phyloP scores from a whole-genome alignment of 2,113 vertebrate species.

The Rhynchopsitta pachyrhyncha region DNA sequence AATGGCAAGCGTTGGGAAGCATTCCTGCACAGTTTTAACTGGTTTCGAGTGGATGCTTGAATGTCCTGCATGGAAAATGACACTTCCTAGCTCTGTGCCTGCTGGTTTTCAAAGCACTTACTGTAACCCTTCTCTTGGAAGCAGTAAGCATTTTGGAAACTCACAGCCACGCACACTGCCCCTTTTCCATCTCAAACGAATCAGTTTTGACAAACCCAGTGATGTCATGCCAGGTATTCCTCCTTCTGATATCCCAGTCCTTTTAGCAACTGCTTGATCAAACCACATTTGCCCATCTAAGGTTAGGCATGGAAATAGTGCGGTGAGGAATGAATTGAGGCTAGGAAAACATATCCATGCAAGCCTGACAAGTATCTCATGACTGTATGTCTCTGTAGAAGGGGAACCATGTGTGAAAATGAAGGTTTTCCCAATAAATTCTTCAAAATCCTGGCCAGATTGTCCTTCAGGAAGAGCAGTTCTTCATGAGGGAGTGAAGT shows the following conservation, averaged over 20 bases:
- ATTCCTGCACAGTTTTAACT: slow-evolving; percentile 27
- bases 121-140: slow-evolving; percentile 30
- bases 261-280: slow-evolving; percentile 42
- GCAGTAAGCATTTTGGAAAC: slow-evolving; percentile 52
- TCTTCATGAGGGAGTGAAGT: neutral
- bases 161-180: slow-evolving; percentile 13
- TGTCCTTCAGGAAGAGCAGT: neutral
- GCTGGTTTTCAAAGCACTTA: slow-evolving; percentile 62
- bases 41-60: slow-evolving; percentile 47
- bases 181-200: slow-evolving; percentile 55
- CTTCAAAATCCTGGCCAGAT: neutral
- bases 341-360: neutral
- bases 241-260: neutral
- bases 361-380: slow-evolving; percentile 18
- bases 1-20: slow-evolving; percentile 41
- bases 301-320: neutral
- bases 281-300: slow-evolving; percentile 2
- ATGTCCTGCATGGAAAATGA: slow-evolving; percentile 13
- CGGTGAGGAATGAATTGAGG: neutral
- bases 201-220: slow-evolving; percentile 30
- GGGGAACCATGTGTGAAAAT: neutral
- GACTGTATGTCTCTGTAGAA: slow-evolving; percentile 5
- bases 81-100: slow-evolving; percentile 51
- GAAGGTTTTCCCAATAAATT: slow-evolving; percentile 20
- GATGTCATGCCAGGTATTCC: slow-evolving; percentile 33